Evolutionary conservation across 2,888 invertebrate species (phyloP).

Genomic region (Suillia variegata): DNA sequence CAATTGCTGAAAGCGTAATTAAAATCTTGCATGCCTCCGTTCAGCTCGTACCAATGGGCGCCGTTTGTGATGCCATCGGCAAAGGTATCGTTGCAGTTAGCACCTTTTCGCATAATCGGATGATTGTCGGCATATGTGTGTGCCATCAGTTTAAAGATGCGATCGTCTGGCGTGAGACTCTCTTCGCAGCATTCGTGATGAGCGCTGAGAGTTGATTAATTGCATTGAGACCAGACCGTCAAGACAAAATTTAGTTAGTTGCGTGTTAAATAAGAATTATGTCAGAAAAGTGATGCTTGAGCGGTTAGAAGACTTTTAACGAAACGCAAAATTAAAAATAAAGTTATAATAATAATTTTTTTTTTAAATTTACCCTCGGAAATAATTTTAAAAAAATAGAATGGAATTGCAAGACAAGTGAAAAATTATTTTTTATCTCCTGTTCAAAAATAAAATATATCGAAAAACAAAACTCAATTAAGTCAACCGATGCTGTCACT

Average conservation of each 20-base stretch:
- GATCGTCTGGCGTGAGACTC: conserved; percentile 82
- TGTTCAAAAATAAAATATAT: too few species aligned
- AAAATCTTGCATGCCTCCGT: conserved; percentile 98
- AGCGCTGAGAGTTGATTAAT: conserved; percentile 48
- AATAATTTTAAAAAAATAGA: too few species aligned
- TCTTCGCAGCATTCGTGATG: conserved; percentile 72
- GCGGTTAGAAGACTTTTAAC: neutral
- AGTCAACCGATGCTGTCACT: too few species aligned
- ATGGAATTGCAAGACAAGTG: too few species aligned
- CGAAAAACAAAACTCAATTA: too few species aligned
- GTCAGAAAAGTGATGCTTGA: neutral
- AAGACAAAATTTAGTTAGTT: too few species aligned
- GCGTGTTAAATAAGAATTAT: neutral
- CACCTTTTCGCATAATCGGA: conserved; percentile 75
- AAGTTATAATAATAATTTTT: too few species aligned
- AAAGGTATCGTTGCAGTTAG: conserved; percentile 78
- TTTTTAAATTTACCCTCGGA: too few species aligned
- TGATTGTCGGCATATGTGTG: conserved; percentile 76
- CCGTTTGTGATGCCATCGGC: conserved; percentile 86
- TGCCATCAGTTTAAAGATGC: conserved; percentile 79
- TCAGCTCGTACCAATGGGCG: conserved; percentile 87
- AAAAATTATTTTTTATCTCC: too few species aligned
- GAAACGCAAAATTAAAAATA: neutral
- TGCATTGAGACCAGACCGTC: neutral
- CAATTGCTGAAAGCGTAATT: conserved; percentile 95